Percentiles rank a stretch among this genome's conserved stretches.
Conservation (phyloP, 2,888 invertebrate species). For the Carpatolechia fugitivella region DNA sequence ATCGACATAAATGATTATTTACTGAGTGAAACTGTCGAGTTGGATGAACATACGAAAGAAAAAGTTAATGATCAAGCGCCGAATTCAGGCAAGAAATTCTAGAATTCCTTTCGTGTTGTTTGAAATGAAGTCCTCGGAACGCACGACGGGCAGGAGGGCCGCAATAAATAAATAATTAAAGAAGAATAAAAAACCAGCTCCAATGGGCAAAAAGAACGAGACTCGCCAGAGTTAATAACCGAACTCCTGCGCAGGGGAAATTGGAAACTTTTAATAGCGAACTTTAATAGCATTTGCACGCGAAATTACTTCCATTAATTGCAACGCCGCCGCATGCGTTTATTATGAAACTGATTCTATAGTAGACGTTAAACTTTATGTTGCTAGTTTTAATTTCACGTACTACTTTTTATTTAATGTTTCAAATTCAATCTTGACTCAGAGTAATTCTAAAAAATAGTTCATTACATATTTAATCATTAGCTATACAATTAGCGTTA, state of each 20-base stretch:
- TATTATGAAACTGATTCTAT: conserved; percentile 49
- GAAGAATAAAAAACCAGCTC: conserved; percentile 45
- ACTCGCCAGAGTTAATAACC: conserved; percentile 44
- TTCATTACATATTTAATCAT: conserved; percentile 48
- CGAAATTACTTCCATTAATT: conserved; percentile 62
- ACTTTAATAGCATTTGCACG: conserved; percentile 58
- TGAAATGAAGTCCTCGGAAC: conserved; percentile 25
- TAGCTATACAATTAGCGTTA: conserved; percentile 64
- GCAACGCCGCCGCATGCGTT: conserved; percentile 39
- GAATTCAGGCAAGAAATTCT: conserved; percentile 30
- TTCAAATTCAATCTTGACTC: conserved; percentile 28
- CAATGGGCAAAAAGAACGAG: conserved; percentile 43
- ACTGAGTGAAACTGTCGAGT: conserved; percentile 8
- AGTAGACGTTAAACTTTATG: conserved; percentile 36
- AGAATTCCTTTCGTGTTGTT: conserved; percentile 36
- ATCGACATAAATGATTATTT: conserved; percentile 30
- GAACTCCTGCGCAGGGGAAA: conserved; percentile 48
- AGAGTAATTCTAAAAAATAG: conserved; percentile 33
- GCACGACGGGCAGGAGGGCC: conserved; percentile 38
- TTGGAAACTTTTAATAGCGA: conserved; percentile 60
- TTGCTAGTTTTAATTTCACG: conserved; percentile 41
- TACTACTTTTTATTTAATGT: conserved; percentile 36
- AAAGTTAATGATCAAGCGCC: conserved; percentile 32
- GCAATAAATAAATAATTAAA: conserved; percentile 64
- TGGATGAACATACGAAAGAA: conserved; percentile 19